These are phyloP conservation scores for Serranus cabrilla DNA, from an alignment of 2,797 vertebrate genomes.

Conservation along the genomic window DNA sequence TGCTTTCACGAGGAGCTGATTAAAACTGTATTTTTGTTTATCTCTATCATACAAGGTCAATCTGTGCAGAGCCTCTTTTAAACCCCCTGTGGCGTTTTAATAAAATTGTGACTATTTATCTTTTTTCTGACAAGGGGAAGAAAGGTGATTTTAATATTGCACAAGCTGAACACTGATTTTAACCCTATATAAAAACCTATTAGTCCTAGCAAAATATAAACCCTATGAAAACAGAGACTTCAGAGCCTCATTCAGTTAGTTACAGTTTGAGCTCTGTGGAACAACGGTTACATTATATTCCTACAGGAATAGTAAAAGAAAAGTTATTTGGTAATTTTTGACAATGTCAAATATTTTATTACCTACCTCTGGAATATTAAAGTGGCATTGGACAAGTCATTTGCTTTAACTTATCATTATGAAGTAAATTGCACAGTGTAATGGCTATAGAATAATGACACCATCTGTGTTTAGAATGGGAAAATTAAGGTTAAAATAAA, in stretches of 20 bases:
- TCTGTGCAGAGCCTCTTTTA: constrained; percentile 7
- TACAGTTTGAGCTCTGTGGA: too few relatives aligned
- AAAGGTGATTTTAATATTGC: neutral
- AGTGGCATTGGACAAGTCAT: too few relatives aligned
- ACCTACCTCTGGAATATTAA: neutral
- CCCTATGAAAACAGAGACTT: neutral
- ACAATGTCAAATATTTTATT: constrained; percentile 6
- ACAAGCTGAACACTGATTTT: neutral
- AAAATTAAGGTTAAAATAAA: too few relatives aligned
- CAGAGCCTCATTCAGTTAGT: too few relatives aligned
- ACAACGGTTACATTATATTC: neutral
- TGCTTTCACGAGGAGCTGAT: constrained; percentile 29
- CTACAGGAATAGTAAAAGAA: neutral
- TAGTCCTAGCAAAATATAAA: neutral
- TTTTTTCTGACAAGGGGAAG: neutral
- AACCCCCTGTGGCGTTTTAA: neutral
- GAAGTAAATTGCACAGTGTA: too few relatives aligned
- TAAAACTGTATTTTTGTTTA: constrained; percentile 37
- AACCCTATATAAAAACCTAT: neutral
- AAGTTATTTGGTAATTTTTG: too few relatives aligned
- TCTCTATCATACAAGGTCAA: constrained; percentile 21
- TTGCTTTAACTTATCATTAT: too few relatives aligned
- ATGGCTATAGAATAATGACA: too few relatives aligned
- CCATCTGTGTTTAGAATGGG: too few relatives aligned
- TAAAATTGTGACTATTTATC: constrained; percentile 12